Evolutionary conservation across 2,113 vertebrate species (phyloP).

Genomic region (Nematolebias whitei): DNA sequence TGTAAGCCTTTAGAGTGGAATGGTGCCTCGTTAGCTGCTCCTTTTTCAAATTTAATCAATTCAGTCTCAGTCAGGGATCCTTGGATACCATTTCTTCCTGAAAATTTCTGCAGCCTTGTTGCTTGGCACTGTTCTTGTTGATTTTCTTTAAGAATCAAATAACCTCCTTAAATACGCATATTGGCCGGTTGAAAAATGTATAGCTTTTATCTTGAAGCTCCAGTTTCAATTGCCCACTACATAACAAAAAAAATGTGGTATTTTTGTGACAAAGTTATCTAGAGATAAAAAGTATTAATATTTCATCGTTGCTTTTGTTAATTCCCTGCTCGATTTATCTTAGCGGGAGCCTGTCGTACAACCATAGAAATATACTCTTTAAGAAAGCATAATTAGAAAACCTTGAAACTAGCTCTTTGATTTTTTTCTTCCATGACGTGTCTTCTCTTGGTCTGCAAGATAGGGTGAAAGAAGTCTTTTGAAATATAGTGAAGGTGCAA

Average conservation of each 20-base stretch:
- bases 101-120: constrained; percentile 25
- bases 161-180: constrained; percentile 19
- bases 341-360: constrained; percentile 28
- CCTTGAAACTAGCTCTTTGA: constrained; percentile 6
- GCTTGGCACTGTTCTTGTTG: constrained; percentile 36
- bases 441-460: constrained; percentile 28
- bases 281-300: constrained; percentile 55
- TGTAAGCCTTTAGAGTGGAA: constrained; percentile 27
- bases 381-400: constrained; percentile 35
- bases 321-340: constrained; percentile 14
- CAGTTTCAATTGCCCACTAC: constrained; percentile 26
- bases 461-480: constrained; percentile 17
- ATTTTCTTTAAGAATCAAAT: constrained; percentile 15
- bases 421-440: constrained; percentile 21
- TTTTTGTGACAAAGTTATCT: constrained; percentile 38
- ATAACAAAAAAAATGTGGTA: constrained; percentile 11
- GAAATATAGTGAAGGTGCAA: background rate
- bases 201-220: constrained; percentile 32
- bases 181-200: constrained; percentile 5
- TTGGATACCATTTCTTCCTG: constrained; percentile 27
- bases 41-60: constrained; percentile 45
- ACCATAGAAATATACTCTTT: constrained; percentile 32
- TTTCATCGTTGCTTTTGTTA: constrained; percentile 49
- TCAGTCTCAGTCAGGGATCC: constrained; percentile 38
- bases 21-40: constrained; percentile 32